Evolutionary conservation across 30 jellyfish, hydroid and myxozoan genomes (phyloP), one percentile per base, ranked within the genome.

Genomic region (Pelagia noctiluca): DNA sequence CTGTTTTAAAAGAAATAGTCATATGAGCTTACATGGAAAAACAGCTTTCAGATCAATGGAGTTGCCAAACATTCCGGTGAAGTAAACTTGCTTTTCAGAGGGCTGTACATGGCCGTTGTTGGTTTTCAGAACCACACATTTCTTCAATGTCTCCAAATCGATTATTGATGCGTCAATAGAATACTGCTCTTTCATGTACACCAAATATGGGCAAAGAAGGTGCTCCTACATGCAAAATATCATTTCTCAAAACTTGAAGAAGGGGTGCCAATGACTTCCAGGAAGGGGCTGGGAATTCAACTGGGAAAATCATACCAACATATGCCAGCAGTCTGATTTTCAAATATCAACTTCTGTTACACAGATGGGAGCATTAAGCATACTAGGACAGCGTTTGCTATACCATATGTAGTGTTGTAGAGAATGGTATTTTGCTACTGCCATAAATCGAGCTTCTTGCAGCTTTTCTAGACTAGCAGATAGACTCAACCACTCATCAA

Each of bases 1-100:
- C n/a, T 22, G 72, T n/a, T 24, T n/a, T 26, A 4, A 24, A 4
- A 22, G 21, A 5, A 24, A n/a, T 4, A 8, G 30, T 4, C 37
- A 11, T 32, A 34, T 7, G 7, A 12, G 23, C 96, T 74, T 57
- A 90, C 97, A 34, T 5, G 90, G 71, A 63, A 90, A 81, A 7
- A 22, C 36, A 53, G 29, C 49, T 63, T 75, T 76, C 75, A 90
- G 65, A 54, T 78, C 66, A 25, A 74, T 33, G 13, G 21, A 69
- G 25, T 83, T 78, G 7, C 96, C 96, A 70, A 57, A 90, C 21
- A 64, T 32, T 33, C 87, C 83, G 5, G 93, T 53, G 77, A 90
- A 68, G 50, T 90, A 90, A 61, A 90, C 80, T 54, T 80, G 64
- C 3, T 73, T 34, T 11, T 86, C 80, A 1, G 74, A 7, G 35